Percentiles rank a stretch among this genome's conserved stretches.
These are phyloP conservation scores for Mormyrus proboscirostris DNA, from an alignment of 2,797 vertebrate genomes.

Conservation along the genomic window DNA sequence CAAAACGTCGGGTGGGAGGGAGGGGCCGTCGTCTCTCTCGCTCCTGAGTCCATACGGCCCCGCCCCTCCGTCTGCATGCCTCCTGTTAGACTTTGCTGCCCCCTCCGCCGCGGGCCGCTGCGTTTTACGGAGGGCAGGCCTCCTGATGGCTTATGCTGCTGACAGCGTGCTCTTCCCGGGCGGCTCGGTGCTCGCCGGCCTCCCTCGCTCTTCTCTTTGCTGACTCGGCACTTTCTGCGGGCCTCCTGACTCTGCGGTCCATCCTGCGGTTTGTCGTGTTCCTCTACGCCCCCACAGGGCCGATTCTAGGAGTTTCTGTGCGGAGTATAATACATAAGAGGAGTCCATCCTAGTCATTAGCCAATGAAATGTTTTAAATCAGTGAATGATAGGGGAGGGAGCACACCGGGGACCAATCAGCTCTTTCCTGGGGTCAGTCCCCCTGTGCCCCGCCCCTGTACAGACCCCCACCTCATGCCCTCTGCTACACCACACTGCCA, in stretches of 20 bases:
- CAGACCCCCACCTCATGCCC: not conserved
- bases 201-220: not conserved
- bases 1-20: not conserved
- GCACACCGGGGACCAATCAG: not conserved
- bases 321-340: not conserved
- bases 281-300: not conserved
- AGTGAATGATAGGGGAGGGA: not conserved
- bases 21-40: not conserved
- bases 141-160: constrained; percentile 10
- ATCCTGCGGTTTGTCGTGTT: not conserved
- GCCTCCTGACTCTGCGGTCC: not conserved
- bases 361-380: not conserved
- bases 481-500: not conserved
- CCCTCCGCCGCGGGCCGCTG: not conserved
- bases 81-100: not conserved
- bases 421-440: not conserved
- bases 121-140: not conserved
- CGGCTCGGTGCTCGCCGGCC: not conserved
- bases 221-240: not conserved
- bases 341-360: not conserved
- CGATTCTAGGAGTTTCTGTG: not conserved
- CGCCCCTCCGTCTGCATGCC: not conserved
- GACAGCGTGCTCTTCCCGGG: not conserved
- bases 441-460: not conserved
- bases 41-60: not conserved